These are phyloP conservation scores for Phragmatobia fuliginosa DNA, from an alignment of 2,888 invertebrate genomes.

Conservation along the genomic window DNA sequence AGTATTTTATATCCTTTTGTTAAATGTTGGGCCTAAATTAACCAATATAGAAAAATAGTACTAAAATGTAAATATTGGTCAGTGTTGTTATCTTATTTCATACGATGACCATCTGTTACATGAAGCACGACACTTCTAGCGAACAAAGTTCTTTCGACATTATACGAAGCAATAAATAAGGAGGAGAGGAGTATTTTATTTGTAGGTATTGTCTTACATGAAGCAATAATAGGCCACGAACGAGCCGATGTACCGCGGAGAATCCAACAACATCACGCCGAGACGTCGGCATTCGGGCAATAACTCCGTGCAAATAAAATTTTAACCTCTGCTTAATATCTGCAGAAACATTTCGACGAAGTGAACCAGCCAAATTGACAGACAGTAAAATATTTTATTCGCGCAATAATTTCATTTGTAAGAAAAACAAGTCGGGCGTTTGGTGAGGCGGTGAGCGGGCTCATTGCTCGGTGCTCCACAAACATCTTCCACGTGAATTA, in stretches of 20 bases:
- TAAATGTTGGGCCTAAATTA: background rate
- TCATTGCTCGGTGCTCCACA: conserved; percentile 60
- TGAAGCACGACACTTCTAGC: conserved; percentile 46
- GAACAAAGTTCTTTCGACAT: conserved; percentile 50
- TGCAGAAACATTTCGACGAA: conserved; percentile 70
- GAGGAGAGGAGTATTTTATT: conserved; percentile 71
- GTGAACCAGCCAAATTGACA: conserved; percentile 81
- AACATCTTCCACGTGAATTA: conserved; percentile 83
- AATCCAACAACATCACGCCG: conserved; percentile 73
- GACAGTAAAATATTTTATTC: conserved; percentile 86
- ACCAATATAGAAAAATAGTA: background rate
- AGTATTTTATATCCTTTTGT: background rate
- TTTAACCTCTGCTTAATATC: conserved; percentile 86
- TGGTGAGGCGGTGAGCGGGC: conserved; percentile 35
- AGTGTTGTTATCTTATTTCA: conserved; percentile 27
- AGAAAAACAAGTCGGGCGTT: conserved; percentile 77
- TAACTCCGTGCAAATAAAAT: conserved; percentile 83
- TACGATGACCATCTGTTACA: conserved; percentile 41
- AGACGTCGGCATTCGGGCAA: conserved; percentile 67
- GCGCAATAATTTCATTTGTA: conserved; percentile 84
- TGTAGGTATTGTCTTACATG: conserved; percentile 78
- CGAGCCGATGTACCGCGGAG: conserved; percentile 66
- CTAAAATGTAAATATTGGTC: background rate
- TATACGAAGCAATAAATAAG: conserved; percentile 72
- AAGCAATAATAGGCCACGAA: conserved; percentile 72